Conservation (phyloP, 2,888 invertebrate species). For the Darwinula stevensoni region DNA sequence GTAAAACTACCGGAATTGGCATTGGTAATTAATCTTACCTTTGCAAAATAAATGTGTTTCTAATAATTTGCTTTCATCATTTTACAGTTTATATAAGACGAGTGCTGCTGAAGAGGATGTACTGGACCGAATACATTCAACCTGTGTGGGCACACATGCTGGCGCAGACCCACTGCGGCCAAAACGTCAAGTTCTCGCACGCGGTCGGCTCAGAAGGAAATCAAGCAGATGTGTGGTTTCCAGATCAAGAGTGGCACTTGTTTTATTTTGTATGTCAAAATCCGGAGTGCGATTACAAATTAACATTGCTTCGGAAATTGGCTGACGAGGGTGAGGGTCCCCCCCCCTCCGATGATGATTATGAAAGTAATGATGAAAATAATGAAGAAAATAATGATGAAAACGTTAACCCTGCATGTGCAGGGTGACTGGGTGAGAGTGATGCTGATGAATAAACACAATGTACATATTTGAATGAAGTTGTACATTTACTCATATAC, state of each 20-base stretch:
- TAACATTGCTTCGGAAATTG: constrained; percentile 2
- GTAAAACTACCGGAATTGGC: constrained; percentile 2
- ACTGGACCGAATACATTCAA: constrained; percentile 2
- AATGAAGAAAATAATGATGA: constrained; percentile 2
- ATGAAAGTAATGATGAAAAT: constrained; percentile 2
- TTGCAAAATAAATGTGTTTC: constrained; percentile 2
- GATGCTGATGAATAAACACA: constrained; percentile 2
- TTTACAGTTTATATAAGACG: constrained; percentile 2
- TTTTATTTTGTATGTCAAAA: constrained; percentile 2
- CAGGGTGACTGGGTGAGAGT: constrained; percentile 2
- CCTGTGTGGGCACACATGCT: constrained; percentile 2
- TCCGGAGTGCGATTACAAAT: constrained; percentile 2
- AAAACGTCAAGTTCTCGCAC: constrained; percentile 2
- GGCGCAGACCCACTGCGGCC: constrained; percentile 2
- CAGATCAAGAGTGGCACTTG: constrained; percentile 2
- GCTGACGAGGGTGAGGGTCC: constrained; percentile 2
- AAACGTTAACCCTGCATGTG: constrained; percentile 1
- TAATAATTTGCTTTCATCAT: constrained; percentile 2
- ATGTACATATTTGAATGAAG: constrained; percentile 2
- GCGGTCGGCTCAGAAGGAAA: constrained; percentile 1
- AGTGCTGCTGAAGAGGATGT: constrained; percentile 2
- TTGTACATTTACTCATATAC: constrained; percentile 1
- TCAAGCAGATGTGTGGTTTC: constrained; percentile 1
- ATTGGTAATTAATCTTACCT: constrained; percentile 2
- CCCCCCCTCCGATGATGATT: constrained; percentile 2